Evolutionary conservation across 2,113 vertebrate species (phyloP).

Genomic region (Marmota flaviventris): DNA sequence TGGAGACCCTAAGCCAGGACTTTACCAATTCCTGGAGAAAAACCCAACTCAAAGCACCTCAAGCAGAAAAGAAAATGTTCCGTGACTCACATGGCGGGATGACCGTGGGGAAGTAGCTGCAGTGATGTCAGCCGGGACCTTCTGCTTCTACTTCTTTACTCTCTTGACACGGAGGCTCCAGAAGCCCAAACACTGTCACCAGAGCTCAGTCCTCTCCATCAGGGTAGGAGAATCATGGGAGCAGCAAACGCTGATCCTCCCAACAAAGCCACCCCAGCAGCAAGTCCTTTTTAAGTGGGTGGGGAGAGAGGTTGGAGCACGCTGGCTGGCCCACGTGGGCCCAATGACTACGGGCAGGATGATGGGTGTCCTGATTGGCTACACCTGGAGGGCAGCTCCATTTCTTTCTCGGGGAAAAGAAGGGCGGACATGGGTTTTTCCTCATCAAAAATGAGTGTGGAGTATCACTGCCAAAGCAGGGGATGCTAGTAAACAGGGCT

Average conservation of each 20-base stretch:
- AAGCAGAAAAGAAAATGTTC: neutral
- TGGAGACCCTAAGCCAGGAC: neutral
- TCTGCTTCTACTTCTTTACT: neutral
- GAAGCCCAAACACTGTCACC: neutral
- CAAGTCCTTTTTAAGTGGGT: fast-evolving
- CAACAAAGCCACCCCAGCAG: fast-evolving
- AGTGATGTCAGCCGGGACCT: fast-evolving
- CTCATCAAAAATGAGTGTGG: neutral
- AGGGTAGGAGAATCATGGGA: fast-evolving
- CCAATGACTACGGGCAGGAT: neutral
- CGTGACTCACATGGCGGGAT: neutral
- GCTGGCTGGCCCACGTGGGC: neutral
- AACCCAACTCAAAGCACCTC: neutral
- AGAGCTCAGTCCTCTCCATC: fast-evolving
- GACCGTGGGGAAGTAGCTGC: neutral
- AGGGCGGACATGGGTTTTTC: neutral
- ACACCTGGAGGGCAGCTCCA: neutral
- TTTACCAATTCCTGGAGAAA: neutral
- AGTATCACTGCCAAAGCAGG: neutral
- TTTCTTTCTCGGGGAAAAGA: fast-evolving
- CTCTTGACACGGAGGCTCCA: neutral
- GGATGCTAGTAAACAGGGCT: neutral
- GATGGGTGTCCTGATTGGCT: neutral
- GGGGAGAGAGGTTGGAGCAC: neutral
- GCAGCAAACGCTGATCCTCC: fast-evolving